Percentiles rank a stretch among this genome's conserved stretches.
Conservation (phyloP, 2,113 vertebrate genomes). For the Ceratotherium simum region DNA sequence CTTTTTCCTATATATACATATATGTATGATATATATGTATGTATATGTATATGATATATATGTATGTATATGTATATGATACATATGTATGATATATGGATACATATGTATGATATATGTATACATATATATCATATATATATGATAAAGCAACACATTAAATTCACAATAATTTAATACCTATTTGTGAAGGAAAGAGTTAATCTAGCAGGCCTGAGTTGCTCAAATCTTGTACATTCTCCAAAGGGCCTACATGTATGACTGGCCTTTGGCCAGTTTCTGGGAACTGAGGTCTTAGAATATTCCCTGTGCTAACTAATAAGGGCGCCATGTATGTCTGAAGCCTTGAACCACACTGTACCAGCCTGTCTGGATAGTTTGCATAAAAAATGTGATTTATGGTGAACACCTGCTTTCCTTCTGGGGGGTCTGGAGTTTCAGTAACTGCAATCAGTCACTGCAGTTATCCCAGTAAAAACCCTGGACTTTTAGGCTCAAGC, state of each 20-base stretch:
- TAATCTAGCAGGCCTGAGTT: slow-evolving; percentile 1
- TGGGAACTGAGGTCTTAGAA: slow-evolving; percentile 16
- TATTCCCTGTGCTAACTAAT: slow-evolving; percentile 2
- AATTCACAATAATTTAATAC: neutral
- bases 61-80: neutral
- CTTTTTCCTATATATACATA: neutral
- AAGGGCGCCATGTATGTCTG: neutral
- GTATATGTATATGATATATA: neutral
- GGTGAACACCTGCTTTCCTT: slow-evolving; percentile 20
- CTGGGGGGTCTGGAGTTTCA: neutral
- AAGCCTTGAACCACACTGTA: neutral
- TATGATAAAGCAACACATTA: no score
- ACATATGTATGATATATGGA: no score
- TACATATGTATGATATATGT: no score
- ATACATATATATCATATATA: no score
- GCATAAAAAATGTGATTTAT: slow-evolving; percentile 48
- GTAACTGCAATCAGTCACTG: slow-evolving; percentile 11
- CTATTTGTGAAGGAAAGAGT: slow-evolving; percentile 18
- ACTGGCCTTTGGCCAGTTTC: neutral
- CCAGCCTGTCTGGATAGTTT: neutral
- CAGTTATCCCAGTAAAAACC: neutral
- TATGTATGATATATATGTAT: neutral
- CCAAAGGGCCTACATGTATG: neutral
- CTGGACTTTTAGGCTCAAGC: slow-evolving; percentile 19
- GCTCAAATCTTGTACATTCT: slow-evolving; percentile 36